Conservation (phyloP, 2,113 vertebrate genomes). For the Oncorhynchus gorbuscha region DNA sequence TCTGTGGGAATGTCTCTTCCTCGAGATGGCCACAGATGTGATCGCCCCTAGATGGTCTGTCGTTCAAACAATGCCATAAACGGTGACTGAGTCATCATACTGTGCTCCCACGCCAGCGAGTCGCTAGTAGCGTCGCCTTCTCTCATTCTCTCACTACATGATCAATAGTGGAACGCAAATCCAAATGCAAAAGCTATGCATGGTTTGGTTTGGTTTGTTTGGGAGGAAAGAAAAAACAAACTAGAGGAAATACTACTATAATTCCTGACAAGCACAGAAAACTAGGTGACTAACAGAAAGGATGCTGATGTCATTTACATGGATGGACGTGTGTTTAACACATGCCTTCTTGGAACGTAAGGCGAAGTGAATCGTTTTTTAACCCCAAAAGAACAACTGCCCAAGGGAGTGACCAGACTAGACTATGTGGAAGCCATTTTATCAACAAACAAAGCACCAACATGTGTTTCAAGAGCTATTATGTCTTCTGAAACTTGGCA, state of each 20-base stretch:
- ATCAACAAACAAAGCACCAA: not conserved
- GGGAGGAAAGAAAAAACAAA: constrained; percentile 31
- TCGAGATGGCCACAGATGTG: no score
- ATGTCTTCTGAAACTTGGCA: no score
- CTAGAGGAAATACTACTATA: constrained; percentile 35
- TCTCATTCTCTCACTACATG: constrained; percentile 18
- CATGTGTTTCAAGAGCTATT: not conserved
- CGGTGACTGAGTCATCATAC: no score
- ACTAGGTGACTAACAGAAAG: not conserved
- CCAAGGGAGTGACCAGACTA: not conserved
- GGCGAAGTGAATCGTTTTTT: not conserved
- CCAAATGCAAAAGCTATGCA: constrained; percentile 48
- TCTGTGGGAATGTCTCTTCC: no score
- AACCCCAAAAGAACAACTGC: not conserved
- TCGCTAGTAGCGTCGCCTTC: no score
- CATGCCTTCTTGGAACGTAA: no score
- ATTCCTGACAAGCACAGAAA: not conserved
- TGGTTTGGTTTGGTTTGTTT: constrained; percentile 26
- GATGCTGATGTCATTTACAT: not conserved
- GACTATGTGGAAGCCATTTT: not conserved
- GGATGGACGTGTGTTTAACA: not conserved
- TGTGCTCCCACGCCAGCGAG: no score
- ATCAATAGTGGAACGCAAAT: constrained; percentile 42
- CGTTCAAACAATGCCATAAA: no score
- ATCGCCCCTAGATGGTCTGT: no score